Evolutionary conservation across 2,888 invertebrate species (phyloP), one percentile per base, ranked within the genome.

Genomic region (Phlogophora meticulosa): DNA sequence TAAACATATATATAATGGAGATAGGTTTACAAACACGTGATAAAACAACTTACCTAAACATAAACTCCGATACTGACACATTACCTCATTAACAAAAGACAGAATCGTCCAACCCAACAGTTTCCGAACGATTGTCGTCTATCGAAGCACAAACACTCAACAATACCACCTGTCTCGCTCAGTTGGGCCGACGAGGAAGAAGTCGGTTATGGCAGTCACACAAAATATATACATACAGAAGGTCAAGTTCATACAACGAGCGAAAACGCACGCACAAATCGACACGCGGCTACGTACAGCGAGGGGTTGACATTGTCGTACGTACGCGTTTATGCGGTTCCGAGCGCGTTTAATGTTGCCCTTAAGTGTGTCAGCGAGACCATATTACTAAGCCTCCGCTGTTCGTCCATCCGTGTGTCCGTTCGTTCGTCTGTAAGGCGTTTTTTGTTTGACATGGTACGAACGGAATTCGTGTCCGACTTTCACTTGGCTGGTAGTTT

Each of bases 121-220:
- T 57, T 73, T 38, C 55, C 32, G 17, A 63, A 80, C 57, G 60
- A 60, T 62, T 49, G 52, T 64, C 52, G 57, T 66, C 66, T 62
- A 66, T 71, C n/a, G 49, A 59, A 55, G 24, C 24, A 60, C 43
- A 42, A 45, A 52, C 49, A 59, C 36, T 57, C 40, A n/a, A 75
- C 67, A 69, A 78, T 67, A 57, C 40, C 51, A 72, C 69, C 45
- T 67, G 62, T 53, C 60, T 32, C 42, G 13, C 32, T 51, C 53
- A 46, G 22, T 61, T 40, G 58, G 34, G 55, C 36, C 11, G 57
- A 42, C 51, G 46, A 70, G 11, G 24, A 66, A 55, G 15, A 24
- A 11, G 69, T 11, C 40, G 20, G 43, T 20, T 13, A n/a, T n/a
- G 13, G 13, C 20, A 10, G 7, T 20, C n/a, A 7, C 40, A 40